Evolutionary conservation across 2,888 invertebrate species (phyloP), one percentile per base, ranked within the genome.

Genomic region (Mesochorus sp.): DNA sequence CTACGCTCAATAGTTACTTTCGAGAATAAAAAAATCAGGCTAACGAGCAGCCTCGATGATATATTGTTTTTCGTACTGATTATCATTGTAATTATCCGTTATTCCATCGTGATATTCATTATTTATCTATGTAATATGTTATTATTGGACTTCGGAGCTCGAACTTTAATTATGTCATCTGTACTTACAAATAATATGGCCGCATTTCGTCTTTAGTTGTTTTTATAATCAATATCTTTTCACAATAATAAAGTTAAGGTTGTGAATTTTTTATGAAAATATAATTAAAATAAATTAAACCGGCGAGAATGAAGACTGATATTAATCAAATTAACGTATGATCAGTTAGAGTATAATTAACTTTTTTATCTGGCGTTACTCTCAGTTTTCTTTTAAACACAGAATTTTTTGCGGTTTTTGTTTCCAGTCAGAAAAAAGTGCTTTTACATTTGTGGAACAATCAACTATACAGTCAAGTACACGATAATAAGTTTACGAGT

Each of bases 401-500:
- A 53, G 53, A 31, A 53, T 53, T 10, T 10, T 6, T 44, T 6
- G 14, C 4, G 28, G 12, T 10, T 44, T 53, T 34, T n/a, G n/a
- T 14, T n/a, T 55, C 6, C 8, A 3, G n/a, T n/a, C n/a, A 47
- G 6, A 6, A 19, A 47, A 31, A 47, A 47, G 26, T n/a, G n/a
- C n/a, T n/a, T n/a, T n/a, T n/a, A n/a, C n/a, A n/a, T n/a, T n/a
- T n/a, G n/a, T n/a, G n/a, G n/a, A n/a, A 10, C 1, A 21, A 61
- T 34, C 42, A 3, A 42, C 61, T 2, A 3, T 19, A 19, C 42
- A 14, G 31, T 39, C 44, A 21, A 8, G n/a, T 14, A 21, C 14
- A 19, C 19, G n/a, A 42, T 53, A 53, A 67, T 28, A 26, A 53
- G 28, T 67, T 75, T 71, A 55, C 37, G 53, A 61, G 39, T 44